Base-by-base conservation (phyloP, 2,888 invertebrate species). In the Chrysomela aeneicollis region DNA sequence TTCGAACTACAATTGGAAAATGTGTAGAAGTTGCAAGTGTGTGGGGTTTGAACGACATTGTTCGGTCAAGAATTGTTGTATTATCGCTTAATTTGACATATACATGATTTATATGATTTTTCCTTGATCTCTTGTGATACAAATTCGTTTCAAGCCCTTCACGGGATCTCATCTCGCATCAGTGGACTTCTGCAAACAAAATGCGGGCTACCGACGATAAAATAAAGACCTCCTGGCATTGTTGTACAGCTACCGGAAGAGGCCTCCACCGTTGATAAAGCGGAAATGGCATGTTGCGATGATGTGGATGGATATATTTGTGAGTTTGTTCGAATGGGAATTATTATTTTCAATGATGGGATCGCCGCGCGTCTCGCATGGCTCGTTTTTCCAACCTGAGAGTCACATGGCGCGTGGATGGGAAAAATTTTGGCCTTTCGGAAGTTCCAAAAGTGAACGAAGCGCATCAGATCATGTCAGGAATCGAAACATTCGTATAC, bases 201-300 rank as follows among this genome's bases (percentile, higher is more conserved):
- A 66, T 63, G 60, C 69, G 64, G 66, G 58, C 64, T 26, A 53
- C 22, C 53, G 59, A 65, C 65, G 6, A 6, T 26, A 65, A 65
- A 61, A 6, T 26, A 65, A 65, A 61, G 73, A 74, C 71, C 71
- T 72, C n/a, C 42, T 42, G 42, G n/a, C 42, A 42, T 42, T 42
- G 42, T 42, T 42, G 12, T 42, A 42, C 42, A 15, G 42, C 79
- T 22, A 49, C 57, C 79, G 80, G 80, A 80, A 80, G 78, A 75
- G 74, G 76, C 77, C 74, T 76, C 77, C 78, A 76, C 78, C 79
- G 76, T 77, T 78, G 80, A 80, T 80, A 80, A 80, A 77, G 79
- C 78, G 81, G 81, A 81, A 81, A 79, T 76, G 73, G 77, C 79
- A 79, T 76, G 78, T 79, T 79, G 79, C 76, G 75, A 74, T 71